Evolutionary conservation across 1,140 invertebrate genomes (phyloP).

Genomic region (Oscheius sp.): DNA sequence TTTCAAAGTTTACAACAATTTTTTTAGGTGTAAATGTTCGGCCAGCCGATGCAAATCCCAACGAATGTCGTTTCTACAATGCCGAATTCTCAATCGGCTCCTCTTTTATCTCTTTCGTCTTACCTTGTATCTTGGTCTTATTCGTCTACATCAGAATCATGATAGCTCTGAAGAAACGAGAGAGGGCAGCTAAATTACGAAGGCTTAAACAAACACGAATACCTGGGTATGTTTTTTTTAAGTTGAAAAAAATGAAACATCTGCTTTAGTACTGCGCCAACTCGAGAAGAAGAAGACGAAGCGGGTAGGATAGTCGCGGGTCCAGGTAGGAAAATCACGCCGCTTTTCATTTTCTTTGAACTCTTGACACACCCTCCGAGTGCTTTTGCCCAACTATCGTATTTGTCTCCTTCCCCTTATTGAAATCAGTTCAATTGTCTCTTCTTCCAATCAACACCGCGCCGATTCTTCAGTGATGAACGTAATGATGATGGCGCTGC

Average conservation of each 20-base stretch:
- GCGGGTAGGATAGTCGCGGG: conserved; percentile 55
- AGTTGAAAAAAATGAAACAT: not conserved
- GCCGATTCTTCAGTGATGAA: conserved; percentile 52
- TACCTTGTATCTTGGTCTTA: conserved; percentile 73
- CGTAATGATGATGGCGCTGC: conserved; percentile 58
- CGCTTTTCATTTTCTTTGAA: not conserved
- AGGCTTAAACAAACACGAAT: conserved; percentile 25
- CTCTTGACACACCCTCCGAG: not conserved
- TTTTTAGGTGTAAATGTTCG: conserved; percentile 53
- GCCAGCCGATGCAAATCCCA: conserved; percentile 45
- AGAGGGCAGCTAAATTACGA: conserved; percentile 38
- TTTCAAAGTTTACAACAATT: not conserved
- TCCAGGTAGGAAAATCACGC: conserved; percentile 44
- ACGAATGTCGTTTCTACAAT: conserved; percentile 87
- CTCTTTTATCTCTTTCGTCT: conserved; percentile 94
- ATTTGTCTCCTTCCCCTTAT: conserved; percentile 14
- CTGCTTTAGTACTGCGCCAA: conserved; percentile 3
- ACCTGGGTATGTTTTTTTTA: not conserved
- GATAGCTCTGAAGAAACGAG: conserved; percentile 47
- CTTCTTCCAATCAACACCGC: not conserved
- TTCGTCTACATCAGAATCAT: conserved; percentile 59
- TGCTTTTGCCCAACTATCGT: not conserved
- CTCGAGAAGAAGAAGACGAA: conserved; percentile 45
- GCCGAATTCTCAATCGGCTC: conserved; percentile 96
- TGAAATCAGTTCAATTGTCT: not conserved